Evolutionary conservation across 2,888 invertebrate species (phyloP), one percentile per base, ranked within the genome.

Genomic region (Limnephilus auricula): DNA sequence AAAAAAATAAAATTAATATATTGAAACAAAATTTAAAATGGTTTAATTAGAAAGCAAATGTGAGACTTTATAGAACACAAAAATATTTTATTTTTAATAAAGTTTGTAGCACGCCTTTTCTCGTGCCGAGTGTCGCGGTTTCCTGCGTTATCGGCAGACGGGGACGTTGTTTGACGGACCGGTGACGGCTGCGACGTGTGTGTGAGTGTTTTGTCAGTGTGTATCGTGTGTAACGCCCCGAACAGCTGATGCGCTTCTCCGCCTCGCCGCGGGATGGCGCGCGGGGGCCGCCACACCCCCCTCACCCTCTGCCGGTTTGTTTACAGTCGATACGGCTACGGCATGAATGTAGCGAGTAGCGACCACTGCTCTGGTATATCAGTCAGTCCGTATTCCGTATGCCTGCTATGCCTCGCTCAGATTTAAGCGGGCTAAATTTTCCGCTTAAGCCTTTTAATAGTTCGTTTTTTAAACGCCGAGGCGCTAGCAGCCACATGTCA

Each of bases 181-280:
- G 50, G 50, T 65, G 50, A 65, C 65, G 25, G 65, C 65, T n/a
- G 1, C 65, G 18, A 1, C 5, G 65, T 65, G 65, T 65, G n/a
- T 65, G 65, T 65, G 10, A 15, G 37, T 3, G 30, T 34, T 2
- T 32, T 40, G 80, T 31, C 45, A 85, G 85, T 50, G 79, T 80
- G 78, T 40, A 90, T 83, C 90, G 85, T 50, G 79, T 80, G 78
- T 40, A 90, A 88, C 90, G 90, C 91, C 90, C 91, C 91, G 91
- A 91, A 37, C 91, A 91, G 91, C 91, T 91, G 91, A 87, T 65
- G 87, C 82, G 88, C 91, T 91, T 88, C 86, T 88, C 82, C 82
- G 91, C 40, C 79, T 40, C 45, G 87, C 87, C 91, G 84, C 65
- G 82, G 80, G 91, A 91, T 91, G 91, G 91, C 91, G 91, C 91